phyloP scores from a whole-genome alignment of 2,797 vertebrate genomes.

The Psittacula echo region DNA sequence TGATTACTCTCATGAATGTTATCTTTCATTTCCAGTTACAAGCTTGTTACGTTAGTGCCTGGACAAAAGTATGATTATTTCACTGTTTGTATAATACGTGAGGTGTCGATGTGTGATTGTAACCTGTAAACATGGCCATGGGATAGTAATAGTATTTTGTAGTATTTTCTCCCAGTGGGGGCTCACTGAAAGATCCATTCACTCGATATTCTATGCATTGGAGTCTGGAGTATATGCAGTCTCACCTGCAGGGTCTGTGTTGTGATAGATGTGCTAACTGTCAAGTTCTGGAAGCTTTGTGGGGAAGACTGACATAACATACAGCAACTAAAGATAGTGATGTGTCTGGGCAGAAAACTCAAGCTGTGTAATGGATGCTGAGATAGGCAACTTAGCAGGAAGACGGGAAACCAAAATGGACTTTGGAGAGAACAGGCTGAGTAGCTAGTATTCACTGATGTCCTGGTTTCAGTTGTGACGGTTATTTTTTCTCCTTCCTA shows the following conservation, averaged over 20 bases:
- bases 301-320: neutral
- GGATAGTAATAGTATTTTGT: neutral
- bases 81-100: neutral
- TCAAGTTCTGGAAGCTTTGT: neutral
- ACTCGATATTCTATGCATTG: neutral
- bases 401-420: neutral
- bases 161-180: neutral
- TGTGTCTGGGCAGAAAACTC: neutral
- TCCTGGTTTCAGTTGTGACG: neutral
- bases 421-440: neutral
- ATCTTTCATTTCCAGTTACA: neutral
- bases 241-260: neutral
- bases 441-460: neutral
- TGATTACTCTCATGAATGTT: neutral
- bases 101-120: neutral
- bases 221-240: neutral
- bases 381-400: neutral
- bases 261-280: neutral
- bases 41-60: neutral
- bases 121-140: neutral
- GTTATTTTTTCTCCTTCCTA: neutral
- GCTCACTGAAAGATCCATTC: neutral
- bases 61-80: neutral
- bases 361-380: neutral
- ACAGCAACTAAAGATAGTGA: neutral